Evolutionary conservation across 2,113 vertebrate species (phyloP), one percentile per base, ranked within the genome.

Genomic region (Callospermophilus lateralis): DNA sequence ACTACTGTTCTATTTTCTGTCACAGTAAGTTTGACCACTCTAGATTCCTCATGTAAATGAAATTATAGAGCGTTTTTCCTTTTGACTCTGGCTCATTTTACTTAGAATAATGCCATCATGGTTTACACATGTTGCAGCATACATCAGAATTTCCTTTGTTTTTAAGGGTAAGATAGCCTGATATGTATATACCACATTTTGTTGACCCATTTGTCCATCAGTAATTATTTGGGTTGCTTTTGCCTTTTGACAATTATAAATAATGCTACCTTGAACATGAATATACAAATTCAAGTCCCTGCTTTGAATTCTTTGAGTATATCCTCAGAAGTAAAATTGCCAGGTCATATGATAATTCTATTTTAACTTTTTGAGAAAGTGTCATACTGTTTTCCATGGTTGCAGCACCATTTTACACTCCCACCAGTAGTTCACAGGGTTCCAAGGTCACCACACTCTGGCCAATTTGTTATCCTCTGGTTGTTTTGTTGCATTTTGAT

Each of bases 301-400:
- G 4, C 7, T 89, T 96, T 88, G 15, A 51, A 1, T 78, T 85
- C 11, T n/a, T 80, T 42, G 61, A 16, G 13, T 37, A 63, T 28
- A 84, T 58, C 34, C 11, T 85, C 37, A 92, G 28, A 93, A 89
- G 39, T 67, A 26, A 68, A 39, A 83, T 89, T 94, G 8, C 10
- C 80, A 73, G 5, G 39, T 84, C n/a, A 85, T 72, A 19, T 72
- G 45, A 61, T 93, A 55, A 42, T 45, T 90, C 30, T 30, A n/a
- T 68, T 76, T 93, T 80, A 85, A 77, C 55, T 73, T 95, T 86
- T 68, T 73, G n/a, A 96, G 58, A 19, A 95, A 68, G 8, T 55
- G 0, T 34, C 24, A 48, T 17, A 80, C 10, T 90, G 8, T 74
- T 93, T 95, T 70, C 58, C 39, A 83, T 51, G 22, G 34, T 37